These are phyloP conservation scores for Mimas tiliae DNA, from an alignment of 2,888 invertebrate species.

Conservation along the genomic window DNA sequence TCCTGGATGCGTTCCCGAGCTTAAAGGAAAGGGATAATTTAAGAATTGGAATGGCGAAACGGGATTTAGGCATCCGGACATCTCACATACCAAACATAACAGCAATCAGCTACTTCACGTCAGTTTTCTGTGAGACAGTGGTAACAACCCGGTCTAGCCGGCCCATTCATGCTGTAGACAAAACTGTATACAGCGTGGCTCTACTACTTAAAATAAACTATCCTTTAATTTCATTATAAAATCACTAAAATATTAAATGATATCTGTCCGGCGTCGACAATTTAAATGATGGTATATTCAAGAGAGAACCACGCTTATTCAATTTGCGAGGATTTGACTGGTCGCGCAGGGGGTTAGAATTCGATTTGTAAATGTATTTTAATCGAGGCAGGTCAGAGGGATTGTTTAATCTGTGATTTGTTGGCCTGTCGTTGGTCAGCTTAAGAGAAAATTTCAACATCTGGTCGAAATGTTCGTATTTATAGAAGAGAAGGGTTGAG, in stretches of 20 bases:
- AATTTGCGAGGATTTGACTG: conserved; percentile 30
- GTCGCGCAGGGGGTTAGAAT: conserved; percentile 19
- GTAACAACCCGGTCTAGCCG: too few relatives aligned
- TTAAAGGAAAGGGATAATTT: too few relatives aligned
- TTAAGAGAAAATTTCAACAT: conserved; percentile 1
- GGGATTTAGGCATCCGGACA: too few relatives aligned
- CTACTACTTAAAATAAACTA: too few relatives aligned
- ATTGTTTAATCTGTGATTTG: conserved; percentile 22
- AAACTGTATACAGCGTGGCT: too few relatives aligned
- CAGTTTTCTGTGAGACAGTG: too few relatives aligned
- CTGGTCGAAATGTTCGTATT: conserved; percentile 1
- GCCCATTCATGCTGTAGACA: too few relatives aligned
- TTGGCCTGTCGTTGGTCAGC: background rate
- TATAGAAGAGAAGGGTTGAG: background rate
- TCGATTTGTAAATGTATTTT: conserved; percentile 27
- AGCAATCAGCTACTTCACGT: too few relatives aligned
- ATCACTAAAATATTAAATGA: background rate
- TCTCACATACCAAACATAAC: too few relatives aligned
- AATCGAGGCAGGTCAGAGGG: conserved; percentile 3
- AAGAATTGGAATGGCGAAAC: too few relatives aligned
- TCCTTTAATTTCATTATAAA: too few relatives aligned
- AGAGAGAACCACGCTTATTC: conserved; percentile 23
- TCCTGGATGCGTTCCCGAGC: too few relatives aligned
- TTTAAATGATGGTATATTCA: background rate
- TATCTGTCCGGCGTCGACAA: background rate